phyloP scores from a whole-genome alignment of 2,113 vertebrate genomes.

The Lycaon pictus region DNA sequence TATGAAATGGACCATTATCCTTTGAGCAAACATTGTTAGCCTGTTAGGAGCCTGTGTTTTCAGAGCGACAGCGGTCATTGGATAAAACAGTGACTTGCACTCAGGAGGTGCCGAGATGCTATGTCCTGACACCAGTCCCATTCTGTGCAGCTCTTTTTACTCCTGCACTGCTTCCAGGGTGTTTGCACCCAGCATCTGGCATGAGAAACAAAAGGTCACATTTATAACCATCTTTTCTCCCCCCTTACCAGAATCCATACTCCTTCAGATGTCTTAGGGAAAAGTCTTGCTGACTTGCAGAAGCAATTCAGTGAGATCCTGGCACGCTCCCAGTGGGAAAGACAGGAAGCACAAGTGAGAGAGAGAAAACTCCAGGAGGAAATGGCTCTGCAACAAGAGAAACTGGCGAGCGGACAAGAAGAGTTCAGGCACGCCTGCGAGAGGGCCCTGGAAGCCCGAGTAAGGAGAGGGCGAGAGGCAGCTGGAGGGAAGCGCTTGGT shows the following conservation, averaged over 20 bases:
- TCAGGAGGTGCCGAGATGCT: not conserved
- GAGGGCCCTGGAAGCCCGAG: slow-evolving; percentile 82
- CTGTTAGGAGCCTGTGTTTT: not conserved
- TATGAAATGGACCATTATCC: not conserved
- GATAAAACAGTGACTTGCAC: not conserved
- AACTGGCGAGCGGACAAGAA: slow-evolving; percentile 85
- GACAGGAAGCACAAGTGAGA: slow-evolving; percentile 84
- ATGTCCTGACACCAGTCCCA: not conserved
- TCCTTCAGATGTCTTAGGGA: slow-evolving; percentile 87
- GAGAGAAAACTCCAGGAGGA: slow-evolving; percentile 87
- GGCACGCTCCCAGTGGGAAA: slow-evolving; percentile 85
- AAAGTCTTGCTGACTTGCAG: slow-evolving; percentile 88
- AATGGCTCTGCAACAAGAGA: slow-evolving; percentile 86
- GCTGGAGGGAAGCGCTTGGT: not conserved
- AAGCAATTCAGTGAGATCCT: slow-evolving; percentile 86
- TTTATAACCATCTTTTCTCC: slow-evolving; percentile 44
- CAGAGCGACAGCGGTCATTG: not conserved
- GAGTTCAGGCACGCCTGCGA: slow-evolving; percentile 86
- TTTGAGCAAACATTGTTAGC: not conserved
- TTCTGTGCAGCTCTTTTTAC: not conserved
- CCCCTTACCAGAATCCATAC: slow-evolving; percentile 80
- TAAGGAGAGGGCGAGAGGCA: slow-evolving; percentile 66
- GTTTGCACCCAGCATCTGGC: not conserved
- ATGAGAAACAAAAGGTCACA: slow-evolving; percentile 15
- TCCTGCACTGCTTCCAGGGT: not conserved